phyloP scores from a whole-genome alignment of 2,113 vertebrate species.

The Amphiprion percula region DNA sequence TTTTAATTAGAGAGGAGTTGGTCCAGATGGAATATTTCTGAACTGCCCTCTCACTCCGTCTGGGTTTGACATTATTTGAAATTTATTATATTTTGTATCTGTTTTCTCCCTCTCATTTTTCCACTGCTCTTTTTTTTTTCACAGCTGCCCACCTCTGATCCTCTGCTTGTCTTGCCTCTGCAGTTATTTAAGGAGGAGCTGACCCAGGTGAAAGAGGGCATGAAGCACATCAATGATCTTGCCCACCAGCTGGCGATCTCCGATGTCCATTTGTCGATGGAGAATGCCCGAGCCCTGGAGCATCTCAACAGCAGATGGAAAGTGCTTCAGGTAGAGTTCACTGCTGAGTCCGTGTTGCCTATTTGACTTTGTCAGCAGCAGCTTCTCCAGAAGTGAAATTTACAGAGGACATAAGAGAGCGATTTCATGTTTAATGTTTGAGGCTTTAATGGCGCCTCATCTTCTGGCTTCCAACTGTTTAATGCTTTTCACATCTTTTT shows the following conservation, averaged over 20 bases:
- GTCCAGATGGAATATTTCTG: conserved; percentile 13
- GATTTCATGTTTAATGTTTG: background rate
- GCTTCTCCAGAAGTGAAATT: conserved; percentile 12
- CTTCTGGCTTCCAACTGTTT: conserved; percentile 9
- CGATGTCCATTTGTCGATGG: conserved; percentile 96
- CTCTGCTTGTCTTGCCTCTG: conserved; percentile 14
- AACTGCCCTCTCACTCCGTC: background rate
- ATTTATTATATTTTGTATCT: conserved; percentile 6
- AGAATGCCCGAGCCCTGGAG: conserved; percentile 92
- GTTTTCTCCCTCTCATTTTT: background rate
- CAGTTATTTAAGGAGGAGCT: conserved; percentile 97
- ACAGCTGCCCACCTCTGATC: background rate
- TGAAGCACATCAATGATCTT: conserved; percentile 95
- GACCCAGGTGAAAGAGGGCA: conserved; percentile 92
- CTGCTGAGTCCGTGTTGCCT: conserved; percentile 7
- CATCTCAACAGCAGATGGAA: conserved; percentile 97
- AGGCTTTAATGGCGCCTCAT: background rate
- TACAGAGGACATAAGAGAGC: background rate
- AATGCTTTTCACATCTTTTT: conserved; percentile 13
- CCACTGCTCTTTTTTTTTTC: background rate
- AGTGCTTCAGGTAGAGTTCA: conserved; percentile 91
- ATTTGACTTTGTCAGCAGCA: conserved; percentile 36
- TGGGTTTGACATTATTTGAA: conserved; percentile 8
- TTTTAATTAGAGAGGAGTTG: conserved; percentile 17
- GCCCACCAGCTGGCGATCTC: conserved; percentile 97